phyloP scores from a whole-genome alignment of 2,888 invertebrate species.

The Pollenia labialis region DNA sequence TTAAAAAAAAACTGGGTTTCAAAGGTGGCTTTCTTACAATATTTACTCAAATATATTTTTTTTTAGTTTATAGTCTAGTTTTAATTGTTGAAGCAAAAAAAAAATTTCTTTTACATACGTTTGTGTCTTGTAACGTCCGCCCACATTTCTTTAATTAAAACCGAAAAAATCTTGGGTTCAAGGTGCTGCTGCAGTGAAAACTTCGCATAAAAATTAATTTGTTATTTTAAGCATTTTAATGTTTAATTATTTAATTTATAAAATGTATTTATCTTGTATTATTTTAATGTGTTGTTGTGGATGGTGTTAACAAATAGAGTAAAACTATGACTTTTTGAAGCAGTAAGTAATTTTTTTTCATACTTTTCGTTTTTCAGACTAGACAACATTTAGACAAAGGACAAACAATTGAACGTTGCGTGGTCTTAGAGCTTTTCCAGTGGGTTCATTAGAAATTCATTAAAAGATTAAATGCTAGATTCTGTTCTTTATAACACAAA shows the following conservation, averaged over 20 bases:
- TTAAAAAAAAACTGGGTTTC: constrained; percentile 34
- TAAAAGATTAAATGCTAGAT: too few species aligned
- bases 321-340: constrained; percentile 42
- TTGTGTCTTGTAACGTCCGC: constrained; percentile 70
- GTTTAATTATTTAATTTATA: constrained; percentile 22
- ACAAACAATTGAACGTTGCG: too few species aligned
- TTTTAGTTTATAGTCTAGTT: constrained; percentile 54
- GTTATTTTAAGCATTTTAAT: constrained; percentile 1
- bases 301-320: constrained; percentile 60
- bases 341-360: constrained; percentile 48
- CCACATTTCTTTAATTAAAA: constrained; percentile 49
- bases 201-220: constrained; percentile 38
- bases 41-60: constrained; percentile 21
- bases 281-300: constrained; percentile 60
- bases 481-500: too few species aligned
- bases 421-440: too few species aligned
- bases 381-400: not conserved
- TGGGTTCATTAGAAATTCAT: too few species aligned
- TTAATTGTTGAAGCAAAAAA: constrained; percentile 32
- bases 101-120: constrained; percentile 36
- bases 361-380: not conserved
- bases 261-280: constrained; percentile 9
- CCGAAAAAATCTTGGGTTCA: constrained; percentile 50
- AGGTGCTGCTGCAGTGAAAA: constrained; percentile 66
- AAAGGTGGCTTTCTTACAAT: constrained; percentile 65